Base-by-base conservation (phyloP, 2,888 invertebrate species). In the Onchidella celtica region DNA sequence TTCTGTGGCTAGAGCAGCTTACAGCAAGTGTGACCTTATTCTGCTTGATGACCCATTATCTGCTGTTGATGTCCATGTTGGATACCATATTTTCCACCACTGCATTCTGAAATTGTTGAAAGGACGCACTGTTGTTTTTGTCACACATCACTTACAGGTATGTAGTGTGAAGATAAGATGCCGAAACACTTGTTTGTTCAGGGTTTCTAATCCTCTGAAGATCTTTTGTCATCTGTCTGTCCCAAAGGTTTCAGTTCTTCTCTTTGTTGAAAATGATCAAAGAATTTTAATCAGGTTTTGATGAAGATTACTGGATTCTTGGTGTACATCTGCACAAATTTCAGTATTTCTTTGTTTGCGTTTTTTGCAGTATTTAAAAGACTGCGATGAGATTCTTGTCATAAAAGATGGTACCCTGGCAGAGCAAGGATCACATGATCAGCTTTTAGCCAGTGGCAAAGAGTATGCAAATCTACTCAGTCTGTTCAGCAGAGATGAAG, bases 351-450 rank as follows among this genome's bases (percentile, higher is more conserved):
- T 24, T 4, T 59, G 0, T 17, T 59, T n/a, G 79, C 69, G 66
- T 63, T 21, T 65, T 21, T 65, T 90, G 29, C 89, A 95, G 94
- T 95, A 94, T 91, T 89, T 95, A 79, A 93, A 93, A 80, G 93
- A 94, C 73, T 95, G 95, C 90, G 95, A 95, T 91, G 93, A 94
- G 81, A 94, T 95, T 47, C 91, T 95, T 55, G 94, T 95, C 83
- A 93, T 95, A 93, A 94, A 94, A 76, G 94, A 94, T 68, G 95
- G 95, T 0, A 90, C 91, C 81, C 94, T 95, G 34, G 91, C 93
- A 2, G 95, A 95, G 85, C 92, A 93, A 80, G 95, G 95, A 14
- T 93, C 94, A 36, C 95, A 95, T 86, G 90, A 93, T 1, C 91
- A 94, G 65, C 91, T 95, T 34, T 92, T 95, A 91, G 88, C 90